These are phyloP conservation scores for Aeoliscus strigatus DNA, from an alignment of 2,797 vertebrate genomes.

Conservation along the genomic window DNA sequence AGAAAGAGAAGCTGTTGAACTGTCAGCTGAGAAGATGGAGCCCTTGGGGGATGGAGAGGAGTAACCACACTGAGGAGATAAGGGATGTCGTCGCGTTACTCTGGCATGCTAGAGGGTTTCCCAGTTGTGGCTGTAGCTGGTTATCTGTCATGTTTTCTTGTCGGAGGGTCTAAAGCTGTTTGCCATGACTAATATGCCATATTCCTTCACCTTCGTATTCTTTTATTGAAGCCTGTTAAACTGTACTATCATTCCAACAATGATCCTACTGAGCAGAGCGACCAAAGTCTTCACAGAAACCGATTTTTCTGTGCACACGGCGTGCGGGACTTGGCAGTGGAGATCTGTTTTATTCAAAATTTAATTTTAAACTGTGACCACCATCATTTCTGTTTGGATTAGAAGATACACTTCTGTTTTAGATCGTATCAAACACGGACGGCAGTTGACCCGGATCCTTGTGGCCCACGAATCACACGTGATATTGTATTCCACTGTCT, in stretches of 20 bases:
- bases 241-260: slow-evolving; percentile 25
- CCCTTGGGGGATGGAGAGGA: slow-evolving; percentile 74
- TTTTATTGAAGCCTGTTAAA: slow-evolving; percentile 33
- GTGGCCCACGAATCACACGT: slow-evolving; percentile 17
- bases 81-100: slow-evolving; percentile 27
- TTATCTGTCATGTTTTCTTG: slow-evolving; percentile 53
- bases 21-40: slow-evolving; percentile 57
- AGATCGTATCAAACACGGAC: slow-evolving; percentile 6
- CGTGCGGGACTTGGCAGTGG: slow-evolving; percentile 5
- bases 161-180: slow-evolving; percentile 52
- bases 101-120: slow-evolving; percentile 36
- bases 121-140: slow-evolving; percentile 45
- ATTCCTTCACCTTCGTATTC: slow-evolving; percentile 44
- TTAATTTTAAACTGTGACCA: slow-evolving; percentile 19
- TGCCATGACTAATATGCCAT: slow-evolving; percentile 41
- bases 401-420: slow-evolving; percentile 15
- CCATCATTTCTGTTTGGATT: slow-evolving; percentile 11
- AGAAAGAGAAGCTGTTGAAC: slow-evolving; percentile 53
- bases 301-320: slow-evolving; percentile 4
- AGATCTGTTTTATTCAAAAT: slow-evolving; percentile 9
- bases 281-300: slow-evolving; percentile 4
- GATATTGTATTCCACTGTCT: slow-evolving; percentile 16
- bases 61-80: slow-evolving; percentile 42
- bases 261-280: slow-evolving; percentile 14
- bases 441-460: slow-evolving; percentile 2